These are phyloP conservation scores for Pomatorhinus ruficollis DNA, from an alignment of 2,113 vertebrate species.

Conservation along the genomic window DNA sequence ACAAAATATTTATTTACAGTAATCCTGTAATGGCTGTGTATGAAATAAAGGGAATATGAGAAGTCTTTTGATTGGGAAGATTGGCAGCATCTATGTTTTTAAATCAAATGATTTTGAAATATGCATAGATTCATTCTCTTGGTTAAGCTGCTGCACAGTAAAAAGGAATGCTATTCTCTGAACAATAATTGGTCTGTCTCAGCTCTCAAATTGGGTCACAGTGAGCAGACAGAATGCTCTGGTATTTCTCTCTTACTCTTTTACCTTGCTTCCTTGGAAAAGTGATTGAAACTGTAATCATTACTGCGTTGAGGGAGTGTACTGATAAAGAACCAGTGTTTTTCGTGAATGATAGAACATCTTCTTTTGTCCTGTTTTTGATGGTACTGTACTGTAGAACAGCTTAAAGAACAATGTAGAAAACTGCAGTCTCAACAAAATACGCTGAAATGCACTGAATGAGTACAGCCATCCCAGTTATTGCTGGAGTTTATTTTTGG, in stretches of 20 bases:
- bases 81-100: neutral
- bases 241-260: neutral
- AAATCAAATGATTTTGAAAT: conserved; percentile 17
- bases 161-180: conserved; percentile 7
- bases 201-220: conserved; percentile 27
- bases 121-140: conserved; percentile 6
- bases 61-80: neutral
- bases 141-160: neutral
- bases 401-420: neutral
- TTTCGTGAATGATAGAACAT: neutral
- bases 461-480: neutral
- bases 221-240: neutral
- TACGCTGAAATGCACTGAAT: neutral
- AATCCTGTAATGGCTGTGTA: neutral
- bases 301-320: neutral
- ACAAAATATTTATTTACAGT: neutral
- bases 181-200: conserved; percentile 4
- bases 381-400: neutral
- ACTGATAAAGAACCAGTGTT: neutral
- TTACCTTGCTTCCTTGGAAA: neutral
- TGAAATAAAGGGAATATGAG: neutral
- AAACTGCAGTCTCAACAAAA: neutral
- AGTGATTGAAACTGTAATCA: neutral
- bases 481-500: neutral
- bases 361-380: neutral